Evolutionary conservation across 2,888 invertebrate genomes (phyloP), one percentile per base, ranked within the genome.

Genomic region (Philaethria dido): DNA sequence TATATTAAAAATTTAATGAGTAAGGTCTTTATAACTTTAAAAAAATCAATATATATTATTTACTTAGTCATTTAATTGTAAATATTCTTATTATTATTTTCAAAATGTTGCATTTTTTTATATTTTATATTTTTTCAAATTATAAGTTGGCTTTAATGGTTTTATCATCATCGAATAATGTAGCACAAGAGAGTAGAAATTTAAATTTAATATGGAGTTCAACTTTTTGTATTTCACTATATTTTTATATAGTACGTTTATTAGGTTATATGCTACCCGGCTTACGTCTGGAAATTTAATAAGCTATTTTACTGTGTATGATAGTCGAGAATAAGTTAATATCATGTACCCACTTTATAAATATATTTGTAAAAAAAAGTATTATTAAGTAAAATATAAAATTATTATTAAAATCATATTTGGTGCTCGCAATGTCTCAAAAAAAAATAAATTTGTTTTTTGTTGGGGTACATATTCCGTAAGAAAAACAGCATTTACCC

Each of bases 231-330:
- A 29, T 42, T 39, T 4, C 6, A 63, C 20, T 18, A 59, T 22
- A 25, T 33, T 64, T 48, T 42, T n/a, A n/a, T n/a, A n/a, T n/a
- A n/a, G 29, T 25, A 48, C 22, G 25, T 80, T 81, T 82, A 80
- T 79, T 82, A 81, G 83, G 80, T 79, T 80, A 78, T 72, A 77
- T 75, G 74, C 71, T 73, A 39, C 52, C 74, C 75, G 73, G 75
- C 74, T 78, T 78, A 75, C 78, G 76, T 73, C 67, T 74, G 78
- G 72, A 80, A 81, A 83, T 83, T 84, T 85, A 83, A 86, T 86
- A 82, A 69, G 60, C 22, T 61, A 63, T 64, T 64, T 59, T 57
- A 57, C 36, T 55, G 39, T 44, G 33, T 48, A 47, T 62, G 48
- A 33, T 18, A 8, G 36, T 33, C 44, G 44, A 44, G 36, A 22